Evolutionary conservation across 2,797 vertebrate genomes (phyloP).

Genomic region (Danio tinwini): DNA sequence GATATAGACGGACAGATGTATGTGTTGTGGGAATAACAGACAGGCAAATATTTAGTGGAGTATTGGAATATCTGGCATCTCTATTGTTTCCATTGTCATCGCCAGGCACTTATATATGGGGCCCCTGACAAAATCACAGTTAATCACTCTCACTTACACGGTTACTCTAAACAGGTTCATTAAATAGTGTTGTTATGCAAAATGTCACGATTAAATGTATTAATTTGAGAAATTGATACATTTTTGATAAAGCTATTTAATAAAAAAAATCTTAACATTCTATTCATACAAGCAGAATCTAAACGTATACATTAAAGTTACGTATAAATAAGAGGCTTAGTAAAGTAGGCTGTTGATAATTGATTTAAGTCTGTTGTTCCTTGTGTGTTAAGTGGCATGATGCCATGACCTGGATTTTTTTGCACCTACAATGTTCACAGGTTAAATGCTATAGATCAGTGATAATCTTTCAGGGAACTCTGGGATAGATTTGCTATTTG

Average conservation of each 20-base stretch:
- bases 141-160: background rate
- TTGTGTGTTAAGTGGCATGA: constrained; percentile 22
- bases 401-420: constrained; percentile 56
- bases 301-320: constrained; percentile 43
- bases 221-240: background rate
- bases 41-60: background rate
- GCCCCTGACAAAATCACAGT: background rate
- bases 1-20: background rate
- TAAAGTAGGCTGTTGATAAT: constrained; percentile 21
- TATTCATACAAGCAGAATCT: background rate
- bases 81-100: constrained; percentile 44
- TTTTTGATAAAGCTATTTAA: background rate
- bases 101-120: constrained; percentile 15
- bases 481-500: background rate
- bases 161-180: background rate
- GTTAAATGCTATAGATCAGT: constrained; percentile 1
- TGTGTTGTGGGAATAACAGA: background rate
- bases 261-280: background rate
- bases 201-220: background rate
- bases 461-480: background rate
- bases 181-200: background rate
- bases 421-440: constrained; percentile 54
- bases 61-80: background rate
- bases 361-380: constrained; percentile 10
- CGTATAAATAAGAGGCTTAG: constrained; percentile 28